These are phyloP conservation scores for Bombus affinis DNA, from an alignment of 1,140 invertebrate species.

Conservation along the genomic window DNA sequence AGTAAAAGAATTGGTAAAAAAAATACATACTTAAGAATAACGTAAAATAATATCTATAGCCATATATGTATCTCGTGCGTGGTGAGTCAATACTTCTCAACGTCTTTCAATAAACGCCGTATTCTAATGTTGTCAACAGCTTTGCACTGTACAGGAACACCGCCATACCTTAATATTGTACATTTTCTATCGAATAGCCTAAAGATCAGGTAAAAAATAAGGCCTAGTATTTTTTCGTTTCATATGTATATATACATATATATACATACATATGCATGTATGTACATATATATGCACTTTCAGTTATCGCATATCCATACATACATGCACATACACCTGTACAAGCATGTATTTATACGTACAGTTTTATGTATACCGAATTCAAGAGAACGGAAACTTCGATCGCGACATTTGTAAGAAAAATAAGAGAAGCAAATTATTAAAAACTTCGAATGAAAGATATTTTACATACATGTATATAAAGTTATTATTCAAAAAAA, in stretches of 20 bases:
- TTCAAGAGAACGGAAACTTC: background rate
- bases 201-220: conserved; percentile 61
- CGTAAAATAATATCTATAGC: conserved; percentile 30
- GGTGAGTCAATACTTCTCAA: conserved; percentile 37
- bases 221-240: conserved; percentile 40
- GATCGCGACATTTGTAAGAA: background rate
- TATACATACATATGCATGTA: conserved; percentile 21
- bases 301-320: conserved; percentile 4
- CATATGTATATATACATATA: conserved; percentile 26
- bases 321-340: conserved; percentile 27
- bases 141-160: conserved; percentile 60
- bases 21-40: conserved; percentile 44
- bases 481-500: conserved; percentile 24
- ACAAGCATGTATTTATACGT: conserved; percentile 45
- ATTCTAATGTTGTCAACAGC: conserved; percentile 21
- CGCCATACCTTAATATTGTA: conserved; percentile 36
- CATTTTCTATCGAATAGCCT: conserved; percentile 36
- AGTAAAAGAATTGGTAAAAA: conserved; percentile 34
- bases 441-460: conserved; percentile 33
- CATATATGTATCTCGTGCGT: conserved; percentile 30
- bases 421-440: conserved; percentile 42
- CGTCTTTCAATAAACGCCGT: conserved; percentile 9
- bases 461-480: conserved; percentile 16
- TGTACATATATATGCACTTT: conserved; percentile 28
- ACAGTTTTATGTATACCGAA: conserved; percentile 6